Evolutionary conservation across 1,140 invertebrate genomes (phyloP).

Genomic region (Heliconius hermathena): DNA sequence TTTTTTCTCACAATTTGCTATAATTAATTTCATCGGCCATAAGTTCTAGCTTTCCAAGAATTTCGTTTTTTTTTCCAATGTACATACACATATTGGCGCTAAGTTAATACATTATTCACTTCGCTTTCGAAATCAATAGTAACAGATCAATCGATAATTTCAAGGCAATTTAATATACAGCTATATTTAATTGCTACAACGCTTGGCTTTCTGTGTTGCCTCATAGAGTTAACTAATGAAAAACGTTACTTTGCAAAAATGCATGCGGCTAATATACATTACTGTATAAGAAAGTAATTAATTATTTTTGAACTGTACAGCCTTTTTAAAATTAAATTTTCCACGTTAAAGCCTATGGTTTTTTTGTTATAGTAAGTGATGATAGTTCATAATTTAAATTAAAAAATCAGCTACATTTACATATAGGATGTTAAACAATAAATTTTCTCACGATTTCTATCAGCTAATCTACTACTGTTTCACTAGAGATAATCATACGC

Average conservation of each 20-base stretch:
- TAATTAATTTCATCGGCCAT: background rate
- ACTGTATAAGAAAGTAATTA: background rate
- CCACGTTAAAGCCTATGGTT: background rate
- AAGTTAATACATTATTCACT: constrained; percentile 3
- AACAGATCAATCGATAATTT: constrained; percentile 34
- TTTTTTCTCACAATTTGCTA: background rate
- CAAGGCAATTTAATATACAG: constrained; percentile 36
- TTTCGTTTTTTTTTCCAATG: background rate
- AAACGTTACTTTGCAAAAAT: constrained; percentile 34
- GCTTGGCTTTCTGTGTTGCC: constrained; percentile 31
- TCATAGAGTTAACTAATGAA: constrained; percentile 18
- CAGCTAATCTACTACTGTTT: constrained; percentile 3
- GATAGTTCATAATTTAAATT: background rate
- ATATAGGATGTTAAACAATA: constrained; percentile 8
- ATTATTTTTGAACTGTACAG: background rate
- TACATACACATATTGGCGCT: constrained; percentile 3
- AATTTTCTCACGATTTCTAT: constrained; percentile 15
- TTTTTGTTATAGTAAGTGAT: background rate
- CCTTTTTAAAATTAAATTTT: background rate
- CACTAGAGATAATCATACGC: constrained; percentile 23
- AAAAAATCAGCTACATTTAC: background rate
- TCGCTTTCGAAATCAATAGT: constrained; percentile 10
- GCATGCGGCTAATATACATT: constrained; percentile 19
- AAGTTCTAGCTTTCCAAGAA: background rate
- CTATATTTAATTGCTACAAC: constrained; percentile 33